Evolutionary conservation across 2,797 vertebrate genomes (phyloP).

Genomic region (Rhinella marina): DNA sequence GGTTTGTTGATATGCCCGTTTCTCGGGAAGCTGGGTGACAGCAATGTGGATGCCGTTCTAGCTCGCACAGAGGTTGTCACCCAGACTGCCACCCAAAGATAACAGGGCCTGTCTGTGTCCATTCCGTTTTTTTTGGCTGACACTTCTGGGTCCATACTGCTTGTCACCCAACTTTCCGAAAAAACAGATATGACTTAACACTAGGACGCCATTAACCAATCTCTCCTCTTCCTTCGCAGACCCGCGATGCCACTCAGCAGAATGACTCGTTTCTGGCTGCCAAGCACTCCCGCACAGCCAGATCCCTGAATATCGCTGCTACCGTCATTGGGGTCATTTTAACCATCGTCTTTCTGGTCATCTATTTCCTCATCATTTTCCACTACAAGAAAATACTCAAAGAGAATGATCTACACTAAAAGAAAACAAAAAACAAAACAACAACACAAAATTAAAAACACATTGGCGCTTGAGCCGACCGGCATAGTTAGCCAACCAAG

Average conservation of each 20-base stretch:
- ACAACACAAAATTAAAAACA: too few species aligned
- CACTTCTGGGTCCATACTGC: background rate
- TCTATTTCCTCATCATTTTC: background rate
- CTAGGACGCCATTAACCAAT: background rate
- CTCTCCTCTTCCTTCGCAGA: background rate
- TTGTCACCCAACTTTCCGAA: background rate
- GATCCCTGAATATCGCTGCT: background rate
- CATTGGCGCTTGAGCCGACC: background rate
- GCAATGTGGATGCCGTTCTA: too few species aligned
- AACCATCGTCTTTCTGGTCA: background rate
- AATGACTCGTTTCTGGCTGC: background rate
- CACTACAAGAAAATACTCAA: background rate
- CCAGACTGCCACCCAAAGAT: too few species aligned
- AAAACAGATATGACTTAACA: background rate
- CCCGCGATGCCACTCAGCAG: slow-evolving; percentile 5
- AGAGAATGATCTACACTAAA: background rate
- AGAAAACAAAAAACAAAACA: background rate
- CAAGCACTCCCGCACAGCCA: background rate
- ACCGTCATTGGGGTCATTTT: background rate
- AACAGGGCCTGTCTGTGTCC: too few species aligned
- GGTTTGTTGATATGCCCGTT: too few species aligned
- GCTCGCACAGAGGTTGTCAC: too few species aligned
- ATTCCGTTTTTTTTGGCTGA: too few species aligned
- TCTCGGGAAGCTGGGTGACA: too few species aligned
- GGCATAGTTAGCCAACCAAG: too few species aligned